Conservation (phyloP, 2,113 vertebrate species). For the Dinomys branickii region DNA sequence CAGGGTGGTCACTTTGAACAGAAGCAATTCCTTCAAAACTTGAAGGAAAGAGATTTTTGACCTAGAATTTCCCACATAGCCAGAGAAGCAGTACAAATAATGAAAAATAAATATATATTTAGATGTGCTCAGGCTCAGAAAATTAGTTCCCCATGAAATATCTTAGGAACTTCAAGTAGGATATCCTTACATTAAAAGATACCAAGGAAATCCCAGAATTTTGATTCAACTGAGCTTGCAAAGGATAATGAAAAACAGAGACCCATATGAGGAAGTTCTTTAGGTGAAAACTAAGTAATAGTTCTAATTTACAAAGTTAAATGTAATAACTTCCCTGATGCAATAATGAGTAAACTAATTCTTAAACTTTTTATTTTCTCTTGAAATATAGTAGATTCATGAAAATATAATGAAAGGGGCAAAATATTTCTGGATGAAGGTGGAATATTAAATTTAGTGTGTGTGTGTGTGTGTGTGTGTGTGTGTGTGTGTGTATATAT, state of each 20-base stretch:
- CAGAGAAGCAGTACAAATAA: background rate
- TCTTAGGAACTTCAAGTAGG: background rate
- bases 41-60: background rate
- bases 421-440: background rate
- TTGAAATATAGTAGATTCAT: background rate
- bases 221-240: background rate
- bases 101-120: background rate
- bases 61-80: background rate
- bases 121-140: background rate
- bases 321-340: background rate
- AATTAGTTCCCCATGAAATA: background rate
- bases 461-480: no score
- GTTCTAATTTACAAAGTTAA: background rate
- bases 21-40: background rate
- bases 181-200: background rate
- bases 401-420: background rate
- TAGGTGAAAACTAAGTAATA: background rate
- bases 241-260: background rate
- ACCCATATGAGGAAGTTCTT: background rate
- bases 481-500: no score
- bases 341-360: background rate
- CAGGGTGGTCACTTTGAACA: background rate
- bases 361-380: background rate
- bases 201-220: background rate
- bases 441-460: background rate